phyloP scores from a whole-genome alignment of 2,888 invertebrate genomes.

The Phortica okadai region DNA sequence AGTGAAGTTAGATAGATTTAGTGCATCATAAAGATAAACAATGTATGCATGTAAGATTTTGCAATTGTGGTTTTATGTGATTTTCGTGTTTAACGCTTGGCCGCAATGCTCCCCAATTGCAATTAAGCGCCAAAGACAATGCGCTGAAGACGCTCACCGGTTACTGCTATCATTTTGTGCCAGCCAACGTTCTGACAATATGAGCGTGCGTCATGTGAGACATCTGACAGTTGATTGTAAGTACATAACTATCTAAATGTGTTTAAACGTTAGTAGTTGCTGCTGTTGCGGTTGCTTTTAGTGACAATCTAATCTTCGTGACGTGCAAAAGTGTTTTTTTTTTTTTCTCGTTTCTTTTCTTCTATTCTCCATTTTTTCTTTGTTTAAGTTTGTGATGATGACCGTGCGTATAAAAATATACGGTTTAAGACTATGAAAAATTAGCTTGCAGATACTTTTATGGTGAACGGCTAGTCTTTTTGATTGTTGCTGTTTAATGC shows the following conservation, averaged over 20 bases:
- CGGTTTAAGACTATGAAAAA: background rate
- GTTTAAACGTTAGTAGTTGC: slow-evolving; percentile 29
- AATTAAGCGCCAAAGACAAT: slow-evolving; percentile 11
- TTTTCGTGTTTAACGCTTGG: slow-evolving; percentile 31
- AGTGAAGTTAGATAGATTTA: background rate
- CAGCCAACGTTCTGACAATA: background rate
- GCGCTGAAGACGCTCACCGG: background rate
- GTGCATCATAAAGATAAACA: slow-evolving; percentile 27
- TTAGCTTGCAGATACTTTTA: slow-evolving; percentile 6
- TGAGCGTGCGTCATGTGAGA: slow-evolving; percentile 21
- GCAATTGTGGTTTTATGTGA: background rate
- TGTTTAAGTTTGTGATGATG: background rate
- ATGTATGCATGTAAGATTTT: background rate
- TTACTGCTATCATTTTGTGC: background rate
- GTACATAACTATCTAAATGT: background rate
- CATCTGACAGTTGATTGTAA: slow-evolving; percentile 8
- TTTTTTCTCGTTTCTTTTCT: background rate
- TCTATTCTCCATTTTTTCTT: background rate
- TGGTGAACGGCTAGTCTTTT: background rate
- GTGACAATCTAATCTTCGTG: slow-evolving; percentile 53
- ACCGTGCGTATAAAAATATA: background rate
- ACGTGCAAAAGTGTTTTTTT: slow-evolving; percentile 31
- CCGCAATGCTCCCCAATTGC: slow-evolving; percentile 1
- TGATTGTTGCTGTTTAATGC: background rate
- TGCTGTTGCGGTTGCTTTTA: slow-evolving; percentile 36